Evolutionary conservation across 1,140 invertebrate species (phyloP), one percentile per base, ranked within the genome.

Genomic region (Trigoniulus corallinus): DNA sequence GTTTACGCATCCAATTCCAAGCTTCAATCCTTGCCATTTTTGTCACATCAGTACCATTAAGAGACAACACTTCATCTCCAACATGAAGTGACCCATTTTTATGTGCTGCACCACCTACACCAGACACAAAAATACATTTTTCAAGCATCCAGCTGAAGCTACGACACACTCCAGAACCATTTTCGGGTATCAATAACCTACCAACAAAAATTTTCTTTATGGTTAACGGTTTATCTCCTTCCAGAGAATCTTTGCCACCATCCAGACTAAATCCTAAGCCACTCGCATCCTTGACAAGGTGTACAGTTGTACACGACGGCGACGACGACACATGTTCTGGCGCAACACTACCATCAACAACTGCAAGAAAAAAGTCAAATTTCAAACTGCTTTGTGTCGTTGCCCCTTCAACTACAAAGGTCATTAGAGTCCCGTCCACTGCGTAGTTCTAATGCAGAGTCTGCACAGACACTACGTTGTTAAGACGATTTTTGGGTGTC

Each of bases 201-300:
- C 88, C 88, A 70, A 84, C 84, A 66, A 92, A 91, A 58, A 92
- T 79, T 70, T 91, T 89, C 65, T 91, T 92, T 50, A 91, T 79
- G 24, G 81, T 77, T 24, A 92, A 73, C 43, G 89, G 87, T 60
- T 77, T 74, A 65, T 93, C 85, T 13, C 89, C 89, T 43, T 78
- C 67, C 1, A 85, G 87, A 20, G 88, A 92, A 59, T 87, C 86
- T 58, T 82, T 80, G 21, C 89, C 89, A 50, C 89, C 89, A 62
- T 93, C 87, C 40, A 95, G 74, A 59, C 87, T 88, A 64, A 95
- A 92, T 41, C 89, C 89, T 39, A 93, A 72, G 10, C 88, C 88
- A 53, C 84, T 82, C 53, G 81, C 84, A 58, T 89, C 88, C 62
- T 93, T 93, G 18, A 77, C 71, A 56, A 66, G 58, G 2, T 53